Conservation (phyloP, 2,113 vertebrate species). For the Elephantulus edwardii region DNA sequence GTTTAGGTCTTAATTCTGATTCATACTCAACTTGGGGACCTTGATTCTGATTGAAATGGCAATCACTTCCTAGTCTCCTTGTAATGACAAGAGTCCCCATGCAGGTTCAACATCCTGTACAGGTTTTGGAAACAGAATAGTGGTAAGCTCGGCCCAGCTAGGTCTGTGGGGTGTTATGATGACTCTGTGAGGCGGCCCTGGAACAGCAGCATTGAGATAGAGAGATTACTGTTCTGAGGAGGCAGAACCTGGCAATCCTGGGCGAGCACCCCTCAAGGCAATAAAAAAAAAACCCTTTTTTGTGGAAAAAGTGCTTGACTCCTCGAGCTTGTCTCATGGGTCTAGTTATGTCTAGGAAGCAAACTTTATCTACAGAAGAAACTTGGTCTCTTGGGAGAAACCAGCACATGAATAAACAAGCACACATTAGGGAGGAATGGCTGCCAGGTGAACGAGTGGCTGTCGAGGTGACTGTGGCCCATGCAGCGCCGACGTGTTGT, state of each 20-base stretch:
- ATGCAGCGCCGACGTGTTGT: background rate
- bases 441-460: background rate
- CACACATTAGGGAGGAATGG: no score
- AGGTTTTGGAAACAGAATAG: background rate
- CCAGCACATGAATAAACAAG: no score
- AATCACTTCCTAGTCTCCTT: background rate
- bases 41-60: background rate
- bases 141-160: no score
- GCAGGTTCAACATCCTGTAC: background rate
- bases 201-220: background rate
- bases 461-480: background rate
- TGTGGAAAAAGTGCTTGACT: no score
- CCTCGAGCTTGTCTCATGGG: accelerated
- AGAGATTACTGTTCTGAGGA: background rate
- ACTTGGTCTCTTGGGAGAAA: background rate
- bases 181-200: background rate
- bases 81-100: background rate
- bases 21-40: background rate
- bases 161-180: background rate
- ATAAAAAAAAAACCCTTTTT: no score
- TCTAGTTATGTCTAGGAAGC: background rate
- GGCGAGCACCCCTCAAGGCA: no score
- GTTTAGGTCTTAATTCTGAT: background rate
- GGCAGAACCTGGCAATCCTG: background rate
- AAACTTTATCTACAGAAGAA: background rate